Base-by-base conservation (phyloP, 2,113 vertebrate species). In the Chloropsis cyanopogon region DNA sequence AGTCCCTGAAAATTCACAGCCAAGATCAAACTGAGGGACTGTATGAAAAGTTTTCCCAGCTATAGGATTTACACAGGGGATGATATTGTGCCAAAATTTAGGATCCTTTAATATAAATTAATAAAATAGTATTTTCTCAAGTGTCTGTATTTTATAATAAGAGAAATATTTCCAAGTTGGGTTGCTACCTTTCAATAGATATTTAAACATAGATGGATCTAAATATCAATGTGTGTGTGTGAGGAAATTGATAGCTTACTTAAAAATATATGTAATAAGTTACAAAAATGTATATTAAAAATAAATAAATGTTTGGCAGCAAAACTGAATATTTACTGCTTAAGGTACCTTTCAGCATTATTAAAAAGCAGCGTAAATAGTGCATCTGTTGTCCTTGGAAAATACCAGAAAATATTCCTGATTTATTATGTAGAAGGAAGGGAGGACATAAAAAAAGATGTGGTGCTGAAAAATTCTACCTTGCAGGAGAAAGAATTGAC, bases 381-480 rank as follows among this genome's bases (percentile, higher is more conserved):
- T 96, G 71, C 92, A 95, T 97, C 85, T 93, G 70, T 91, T 96
- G 88, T 97, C 88, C 88, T 83, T 95, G 78, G 77, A 96, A 96
- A 97, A 95, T 92, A 81, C 81, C 78, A 86, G 90, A 82, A 97
- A 91, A 96, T 85, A 91, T 83, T 95, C 92, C 66, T 97, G 97
- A 96, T 98, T 97, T 97, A 95, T 97, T 94, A 90, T 57, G 61
- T 66, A 82, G 85, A 75, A 96, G 75, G 91, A 88, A 50, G 49
- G 91, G 87, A 50, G 49, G 81, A 66, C 65, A 49, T 86, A 68
- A 96, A 56, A 95, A 95, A 95, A 94, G 87, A 95, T 72, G 66
- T 2, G 18, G 47, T 31, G 56, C 85, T 93, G 80, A 95, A 91
- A 97, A 97, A 92, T 75, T 76, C 82, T 83, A 29, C 73, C 17